Conservation (phyloP, 2,888 invertebrate species). For the Ptychoptera contaminata region DNA sequence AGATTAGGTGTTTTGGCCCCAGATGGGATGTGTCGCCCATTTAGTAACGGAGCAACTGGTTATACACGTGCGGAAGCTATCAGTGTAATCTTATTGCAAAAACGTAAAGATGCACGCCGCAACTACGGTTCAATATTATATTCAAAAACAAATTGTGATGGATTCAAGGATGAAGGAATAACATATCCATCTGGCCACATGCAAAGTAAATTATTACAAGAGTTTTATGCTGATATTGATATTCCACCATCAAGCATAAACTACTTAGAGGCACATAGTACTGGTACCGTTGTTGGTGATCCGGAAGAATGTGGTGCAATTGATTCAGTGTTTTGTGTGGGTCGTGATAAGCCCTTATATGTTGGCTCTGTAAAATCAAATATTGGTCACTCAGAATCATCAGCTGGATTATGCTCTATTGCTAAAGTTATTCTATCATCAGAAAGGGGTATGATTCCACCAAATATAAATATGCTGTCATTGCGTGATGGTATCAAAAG, state of each 20-base stretch:
- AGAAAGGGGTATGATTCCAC: conserved; percentile 63
- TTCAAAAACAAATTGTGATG: conserved; percentile 69
- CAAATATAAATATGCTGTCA: conserved; percentile 63
- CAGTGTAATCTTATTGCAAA: conserved; percentile 55
- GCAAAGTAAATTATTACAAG: conserved; percentile 42
- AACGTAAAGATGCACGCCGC: conserved; percentile 45
- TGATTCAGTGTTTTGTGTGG: conserved; percentile 59
- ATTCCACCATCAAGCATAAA: conserved; percentile 52
- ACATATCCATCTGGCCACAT: conserved; percentile 49
- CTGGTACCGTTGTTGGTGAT: conserved; percentile 73
- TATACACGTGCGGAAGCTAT: conserved; percentile 74
- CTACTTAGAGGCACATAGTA: conserved; percentile 79
- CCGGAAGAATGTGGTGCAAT: conserved; percentile 81
- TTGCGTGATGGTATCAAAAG: conserved; percentile 45
- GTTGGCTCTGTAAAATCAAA: conserved; percentile 91
- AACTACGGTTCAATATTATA: conserved; percentile 56
- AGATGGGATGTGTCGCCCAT: conserved; percentile 79
- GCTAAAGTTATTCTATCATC: conserved; percentile 71
- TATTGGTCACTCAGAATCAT: conserved; percentile 83
- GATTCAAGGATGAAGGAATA: conserved; percentile 53
- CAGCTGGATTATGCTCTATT: conserved; percentile 66
- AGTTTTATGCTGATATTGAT: conserved; percentile 52
- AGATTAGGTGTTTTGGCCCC: conserved; percentile 61
- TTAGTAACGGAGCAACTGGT: conserved; percentile 70
- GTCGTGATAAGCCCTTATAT: conserved; percentile 55